Percentiles rank a stretch among this genome's conserved stretches.
Conservation (phyloP, 2,113 vertebrate genomes). For the Oxygymnocypris stewartii region DNA sequence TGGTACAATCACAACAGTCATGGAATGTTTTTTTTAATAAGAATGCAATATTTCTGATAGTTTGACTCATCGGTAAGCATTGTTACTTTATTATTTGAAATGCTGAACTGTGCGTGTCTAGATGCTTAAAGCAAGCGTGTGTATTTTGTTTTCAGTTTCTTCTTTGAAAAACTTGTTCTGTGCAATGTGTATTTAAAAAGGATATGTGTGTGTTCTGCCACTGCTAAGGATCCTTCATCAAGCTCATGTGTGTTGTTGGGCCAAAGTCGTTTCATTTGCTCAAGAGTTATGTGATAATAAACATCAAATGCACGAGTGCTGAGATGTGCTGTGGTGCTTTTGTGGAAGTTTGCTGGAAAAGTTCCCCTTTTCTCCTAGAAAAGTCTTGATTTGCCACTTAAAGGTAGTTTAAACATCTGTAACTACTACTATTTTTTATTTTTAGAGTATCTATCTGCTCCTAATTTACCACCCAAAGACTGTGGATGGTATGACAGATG, state of each 20-base stretch:
- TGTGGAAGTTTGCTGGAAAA: too few species aligned
- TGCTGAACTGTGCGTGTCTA: neutral
- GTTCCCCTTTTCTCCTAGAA: too few species aligned
- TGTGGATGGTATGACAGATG: too few species aligned
- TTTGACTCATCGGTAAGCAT: neutral
- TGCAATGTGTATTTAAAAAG: constrained; percentile 5
- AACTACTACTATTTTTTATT: too few species aligned
- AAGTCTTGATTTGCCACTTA: too few species aligned
- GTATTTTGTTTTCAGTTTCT: neutral
- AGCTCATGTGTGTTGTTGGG: neutral
- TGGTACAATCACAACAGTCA: too few species aligned
- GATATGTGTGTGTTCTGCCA: neutral
- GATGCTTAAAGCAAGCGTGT: neutral
- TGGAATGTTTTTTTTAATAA: too few species aligned
- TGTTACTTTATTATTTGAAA: neutral
- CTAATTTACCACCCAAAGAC: too few species aligned
- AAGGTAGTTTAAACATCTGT: too few species aligned
- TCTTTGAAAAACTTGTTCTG: neutral
- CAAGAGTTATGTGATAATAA: constrained; percentile 35
- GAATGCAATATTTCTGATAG: constrained; percentile 1
- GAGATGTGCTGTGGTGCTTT: constrained; percentile 7
- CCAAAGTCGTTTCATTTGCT: constrained; percentile 6
- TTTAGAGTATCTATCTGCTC: too few species aligned
- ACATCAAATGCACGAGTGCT: constrained; percentile 8
- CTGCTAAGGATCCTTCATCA: neutral